These are phyloP conservation scores for Anguilla obscura DNA, from an alignment of 2,797 vertebrate genomes.

Conservation along the genomic window DNA sequence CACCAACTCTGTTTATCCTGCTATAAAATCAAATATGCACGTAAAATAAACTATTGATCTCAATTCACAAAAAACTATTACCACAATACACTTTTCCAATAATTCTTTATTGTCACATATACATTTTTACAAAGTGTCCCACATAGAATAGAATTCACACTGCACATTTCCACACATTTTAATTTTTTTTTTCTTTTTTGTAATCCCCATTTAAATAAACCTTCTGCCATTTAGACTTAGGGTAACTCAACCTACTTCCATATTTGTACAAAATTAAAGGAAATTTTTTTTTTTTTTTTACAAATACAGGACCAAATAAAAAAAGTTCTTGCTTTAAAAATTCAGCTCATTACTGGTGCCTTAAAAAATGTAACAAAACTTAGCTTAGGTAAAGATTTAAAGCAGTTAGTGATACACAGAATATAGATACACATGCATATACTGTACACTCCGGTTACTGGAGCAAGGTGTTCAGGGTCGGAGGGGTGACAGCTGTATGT, in stretches of 20 bases:
- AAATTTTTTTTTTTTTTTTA: neutral
- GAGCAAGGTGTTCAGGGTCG: neutral
- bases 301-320: neutral
- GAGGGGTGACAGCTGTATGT: neutral
- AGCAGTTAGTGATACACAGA: slow-evolving; percentile 15
- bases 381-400: slow-evolving; percentile 10
- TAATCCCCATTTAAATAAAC: slow-evolving; percentile 34
- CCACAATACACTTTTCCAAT: neutral
- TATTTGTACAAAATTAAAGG: slow-evolving; percentile 40
- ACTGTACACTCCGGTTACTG: slow-evolving; percentile 3
- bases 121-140: slow-evolving; percentile 42
- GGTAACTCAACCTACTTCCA: slow-evolving; percentile 24
- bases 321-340: neutral
- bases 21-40: neutral
- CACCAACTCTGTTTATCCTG: neutral
- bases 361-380: neutral
- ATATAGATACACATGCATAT: neutral
- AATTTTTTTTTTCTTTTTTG: neutral
- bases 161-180: slow-evolving; percentile 16
- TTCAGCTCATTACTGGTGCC: neutral
- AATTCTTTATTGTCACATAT: slow-evolving; percentile 37
- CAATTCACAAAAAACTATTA: neutral
- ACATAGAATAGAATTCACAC: slow-evolving; percentile 41
- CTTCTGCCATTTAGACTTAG: neutral
- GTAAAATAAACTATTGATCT: neutral